A percentile compares a stretch with the other conserved stretches of the same genome.
Evolutionary conservation across 2,113 vertebrate species (phyloP).

Genomic region (Martes martes): DNA sequence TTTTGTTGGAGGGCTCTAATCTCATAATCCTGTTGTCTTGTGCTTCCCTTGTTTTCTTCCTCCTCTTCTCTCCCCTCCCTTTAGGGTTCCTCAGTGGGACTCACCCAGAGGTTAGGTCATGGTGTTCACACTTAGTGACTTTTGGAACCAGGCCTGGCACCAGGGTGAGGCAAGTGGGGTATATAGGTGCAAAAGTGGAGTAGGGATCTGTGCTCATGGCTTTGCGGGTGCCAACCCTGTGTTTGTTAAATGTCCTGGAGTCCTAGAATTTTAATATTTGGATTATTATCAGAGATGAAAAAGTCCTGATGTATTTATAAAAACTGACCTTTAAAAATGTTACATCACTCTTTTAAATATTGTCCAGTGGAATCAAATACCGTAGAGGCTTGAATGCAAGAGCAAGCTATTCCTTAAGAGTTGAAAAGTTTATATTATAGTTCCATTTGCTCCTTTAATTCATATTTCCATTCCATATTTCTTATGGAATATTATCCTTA

Average conservation of each 20-base stretch:
- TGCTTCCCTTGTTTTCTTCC: neutral
- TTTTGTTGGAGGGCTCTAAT: neutral
- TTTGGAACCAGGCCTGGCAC: neutral
- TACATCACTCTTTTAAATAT: neutral
- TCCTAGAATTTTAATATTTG: neutral
- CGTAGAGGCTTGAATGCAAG: neutral
- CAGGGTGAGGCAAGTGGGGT: neutral
- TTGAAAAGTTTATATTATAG: neutral
- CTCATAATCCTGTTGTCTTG: neutral
- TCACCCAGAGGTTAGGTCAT: neutral
- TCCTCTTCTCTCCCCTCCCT: neutral
- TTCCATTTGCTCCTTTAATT: neutral
- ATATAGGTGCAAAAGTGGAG: neutral
- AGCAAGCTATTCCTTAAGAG: neutral
- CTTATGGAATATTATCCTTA: neutral
- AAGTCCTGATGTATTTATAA: neutral
- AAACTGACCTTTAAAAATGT: neutral
- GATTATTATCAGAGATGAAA: neutral
- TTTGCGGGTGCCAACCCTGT: neutral
- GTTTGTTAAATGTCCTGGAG: neutral
- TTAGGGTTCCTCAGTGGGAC: neutral
- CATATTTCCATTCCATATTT: neutral
- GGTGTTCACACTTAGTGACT: neutral
- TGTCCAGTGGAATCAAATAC: neutral
- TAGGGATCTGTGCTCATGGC: rapidly evolving